Conservation (phyloP, 1,140 invertebrate genomes). For the Cotesia typhae region DNA sequence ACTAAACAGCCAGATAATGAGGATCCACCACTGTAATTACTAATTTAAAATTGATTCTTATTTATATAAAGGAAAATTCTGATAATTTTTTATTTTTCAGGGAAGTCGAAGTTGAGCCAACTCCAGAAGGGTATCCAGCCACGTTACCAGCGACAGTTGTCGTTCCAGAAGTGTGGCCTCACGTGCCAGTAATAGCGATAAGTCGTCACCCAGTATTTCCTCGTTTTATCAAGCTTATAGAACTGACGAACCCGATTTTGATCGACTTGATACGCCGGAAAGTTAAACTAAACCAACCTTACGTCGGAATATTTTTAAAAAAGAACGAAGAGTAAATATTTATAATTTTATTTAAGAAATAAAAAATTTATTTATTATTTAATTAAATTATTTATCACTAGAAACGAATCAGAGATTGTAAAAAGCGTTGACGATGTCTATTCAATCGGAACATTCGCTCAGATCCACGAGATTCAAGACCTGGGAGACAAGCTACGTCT, state of each 20-base stretch:
- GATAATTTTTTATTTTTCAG: conserved; percentile 14
- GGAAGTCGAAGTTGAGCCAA: conserved; percentile 45
- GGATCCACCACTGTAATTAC: conserved; percentile 45
- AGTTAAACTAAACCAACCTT: conserved; percentile 95
- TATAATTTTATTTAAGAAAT: not conserved
- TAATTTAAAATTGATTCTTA: conserved; percentile 17
- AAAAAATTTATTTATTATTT: not conserved
- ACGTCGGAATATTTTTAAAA: conserved; percentile 97
- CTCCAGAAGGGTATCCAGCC: conserved; percentile 50
- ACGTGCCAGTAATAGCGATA: conserved; percentile 94
- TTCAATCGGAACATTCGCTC: conserved; percentile 93
- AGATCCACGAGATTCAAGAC: conserved; percentile 98
- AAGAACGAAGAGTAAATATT: conserved; percentile 82
- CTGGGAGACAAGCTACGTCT: conserved; percentile 90
- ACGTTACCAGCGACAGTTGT: conserved; percentile 84
- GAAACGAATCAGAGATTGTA: conserved; percentile 89
- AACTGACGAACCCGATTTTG: conserved; percentile 87
- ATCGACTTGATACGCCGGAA: conserved; percentile 93
- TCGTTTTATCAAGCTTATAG: conserved; percentile 96
- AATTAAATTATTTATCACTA: conserved; percentile 48
- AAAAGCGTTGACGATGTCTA: conserved; percentile 88
- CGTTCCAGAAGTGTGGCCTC: conserved; percentile 97
- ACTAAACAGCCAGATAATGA: conserved; percentile 46
- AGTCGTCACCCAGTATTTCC: conserved; percentile 96
- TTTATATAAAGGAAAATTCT: conserved; percentile 9